Conservation (phyloP, 2,888 invertebrate species). For the Quadroppia sp. region DNA sequence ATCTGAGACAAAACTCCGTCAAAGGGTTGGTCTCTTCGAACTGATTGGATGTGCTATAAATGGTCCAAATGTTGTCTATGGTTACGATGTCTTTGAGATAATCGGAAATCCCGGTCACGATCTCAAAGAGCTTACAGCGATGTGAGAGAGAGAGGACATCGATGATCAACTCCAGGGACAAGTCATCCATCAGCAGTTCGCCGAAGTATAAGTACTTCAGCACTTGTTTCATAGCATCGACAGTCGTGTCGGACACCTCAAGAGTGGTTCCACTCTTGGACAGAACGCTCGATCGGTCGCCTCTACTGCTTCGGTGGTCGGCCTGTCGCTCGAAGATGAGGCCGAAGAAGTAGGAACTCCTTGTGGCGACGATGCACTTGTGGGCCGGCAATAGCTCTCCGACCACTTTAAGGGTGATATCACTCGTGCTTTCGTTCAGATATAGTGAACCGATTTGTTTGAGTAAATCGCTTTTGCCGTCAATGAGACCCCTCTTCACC, state of each 20-base stretch:
- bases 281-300: not conserved
- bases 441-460: constrained; percentile 22
- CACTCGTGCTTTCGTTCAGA: constrained; percentile 5
- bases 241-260: constrained; percentile 4
- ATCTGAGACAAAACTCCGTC: constrained; percentile 13
- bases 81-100: constrained; percentile 14
- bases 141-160: constrained; percentile 1
- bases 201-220: constrained; percentile 27
- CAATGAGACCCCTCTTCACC: constrained; percentile 9
- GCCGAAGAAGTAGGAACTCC: not conserved
- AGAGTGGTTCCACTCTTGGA: not conserved
- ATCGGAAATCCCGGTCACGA: not conserved
- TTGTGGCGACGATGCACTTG: constrained; percentile 13
- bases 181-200: not conserved
- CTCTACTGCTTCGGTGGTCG: not conserved
- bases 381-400: constrained; percentile 19
- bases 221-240: not conserved
- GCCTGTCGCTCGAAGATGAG: not conserved
- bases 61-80: constrained; percentile 21
- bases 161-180: not conserved
- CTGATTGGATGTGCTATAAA: constrained; percentile 8
- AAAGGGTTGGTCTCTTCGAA: constrained; percentile 19
- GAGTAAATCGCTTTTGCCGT: constrained; percentile 15
- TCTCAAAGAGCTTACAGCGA: not conserved
- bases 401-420: constrained; percentile 12